Base-by-base conservation (phyloP, 1,140 invertebrate species). In the Drosophila lini region DNA sequence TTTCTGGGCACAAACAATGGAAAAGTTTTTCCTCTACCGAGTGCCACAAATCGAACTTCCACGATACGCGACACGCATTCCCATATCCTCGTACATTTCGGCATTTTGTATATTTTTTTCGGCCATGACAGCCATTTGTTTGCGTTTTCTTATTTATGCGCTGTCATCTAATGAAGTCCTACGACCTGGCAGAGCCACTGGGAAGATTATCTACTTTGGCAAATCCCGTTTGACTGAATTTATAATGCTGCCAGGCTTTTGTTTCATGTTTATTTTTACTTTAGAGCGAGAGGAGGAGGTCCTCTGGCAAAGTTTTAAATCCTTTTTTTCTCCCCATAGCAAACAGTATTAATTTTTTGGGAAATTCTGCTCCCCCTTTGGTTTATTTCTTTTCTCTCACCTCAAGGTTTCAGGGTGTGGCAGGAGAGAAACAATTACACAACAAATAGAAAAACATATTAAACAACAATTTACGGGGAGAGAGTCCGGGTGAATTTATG, bases 371-470 rank as follows among this genome's bases (percentile, higher is more conserved):
- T n/a, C 2, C 13, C 19, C 3, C 25, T 44, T 15, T 13, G 34
- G 13, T 55, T 36, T n/a, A 15, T 25, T 48, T 45, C 58, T 42
- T 41, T 11, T 41, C 69, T 41, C 69, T 61, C 59, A 68, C 64
- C 59, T 55, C 44, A 32, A 31, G 15, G 48, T 11, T 45, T 0
- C 1, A 7, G 47, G 47, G 47, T 50, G 47, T 50, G 47, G 47
- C 0, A 1, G 36, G 48, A 36, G 36, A 45, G 41, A 70, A 78
- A 78, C 74, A 78, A 78, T 78, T 78, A 78, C 74, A 61, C 74
- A 78, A 70, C 80, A 80, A 59, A 76, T 85, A 82, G 82, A 75
- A 88, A 76, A 65, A 78, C 75, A 85, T 88, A 89, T 88, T 88
- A 88, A 88, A 89, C 73, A 89, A 88, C 80, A 88, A 89, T 88